Percentiles rank a stretch among this genome's conserved stretches.
These are phyloP conservation scores for Condylura cristata DNA, from an alignment of 2,113 vertebrate species.

Conservation along the genomic window DNA sequence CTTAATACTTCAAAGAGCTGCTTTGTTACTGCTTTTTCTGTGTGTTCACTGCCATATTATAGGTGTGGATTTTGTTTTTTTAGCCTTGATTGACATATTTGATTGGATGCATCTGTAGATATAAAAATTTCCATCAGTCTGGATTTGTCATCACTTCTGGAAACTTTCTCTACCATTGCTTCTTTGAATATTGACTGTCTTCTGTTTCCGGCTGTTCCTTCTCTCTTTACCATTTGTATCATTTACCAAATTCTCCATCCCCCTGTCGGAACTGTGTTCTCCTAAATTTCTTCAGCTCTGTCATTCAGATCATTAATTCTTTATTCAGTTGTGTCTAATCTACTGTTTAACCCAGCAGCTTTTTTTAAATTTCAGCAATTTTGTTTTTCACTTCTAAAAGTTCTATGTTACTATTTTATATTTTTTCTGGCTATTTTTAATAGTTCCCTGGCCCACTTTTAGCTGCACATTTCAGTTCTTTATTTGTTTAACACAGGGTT, in stretches of 20 bases:
- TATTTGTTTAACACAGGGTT: neutral
- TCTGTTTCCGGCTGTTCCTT: neutral
- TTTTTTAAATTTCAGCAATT: constrained; percentile 1
- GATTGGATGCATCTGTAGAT: neutral
- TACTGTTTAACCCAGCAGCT: neutral
- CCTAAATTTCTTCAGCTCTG: neutral
- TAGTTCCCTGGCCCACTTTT: neutral
- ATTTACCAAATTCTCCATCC: neutral
- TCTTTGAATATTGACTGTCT: neutral
- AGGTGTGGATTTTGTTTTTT: neutral
- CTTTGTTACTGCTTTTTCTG: neutral
- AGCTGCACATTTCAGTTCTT: neutral
- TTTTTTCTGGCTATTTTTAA: neutral
- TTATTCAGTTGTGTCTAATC: neutral
- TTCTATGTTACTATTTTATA: neutral
- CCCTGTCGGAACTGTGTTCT: neutral
- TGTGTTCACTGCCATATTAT: neutral
- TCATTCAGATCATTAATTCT: constrained; percentile 36
- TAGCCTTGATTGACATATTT: neutral
- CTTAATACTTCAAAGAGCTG: neutral
- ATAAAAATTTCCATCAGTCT: neutral
- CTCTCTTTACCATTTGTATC: neutral
- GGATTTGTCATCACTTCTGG: neutral
- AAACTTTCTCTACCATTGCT: neutral
- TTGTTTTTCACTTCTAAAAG: constrained; percentile 36